Percentiles rank a stretch among this genome's conserved stretches.
Conservation (phyloP, 2,888 invertebrate genomes). For the Aphelenchoides bicaudatus region DNA sequence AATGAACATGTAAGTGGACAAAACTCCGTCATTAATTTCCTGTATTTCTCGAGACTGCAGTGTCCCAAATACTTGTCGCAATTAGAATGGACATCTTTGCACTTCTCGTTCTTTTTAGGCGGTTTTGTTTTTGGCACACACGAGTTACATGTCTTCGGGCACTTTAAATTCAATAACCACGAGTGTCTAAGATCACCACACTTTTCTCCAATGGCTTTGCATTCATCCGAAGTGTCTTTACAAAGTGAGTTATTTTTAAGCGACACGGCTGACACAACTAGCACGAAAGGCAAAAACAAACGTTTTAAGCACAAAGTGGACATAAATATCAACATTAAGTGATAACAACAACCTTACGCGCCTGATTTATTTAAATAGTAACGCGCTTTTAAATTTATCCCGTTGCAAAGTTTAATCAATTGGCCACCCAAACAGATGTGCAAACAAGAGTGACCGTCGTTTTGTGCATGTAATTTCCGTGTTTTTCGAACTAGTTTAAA, state of each 20-base stretch:
- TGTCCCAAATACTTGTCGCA: background rate
- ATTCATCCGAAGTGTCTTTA: slow-evolving; percentile 1
- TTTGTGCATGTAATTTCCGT: too few relatives aligned
- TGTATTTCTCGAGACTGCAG: background rate
- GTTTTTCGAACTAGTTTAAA: too few relatives aligned
- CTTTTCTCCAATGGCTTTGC: background rate
- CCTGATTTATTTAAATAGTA: too few relatives aligned
- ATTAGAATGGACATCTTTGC: background rate
- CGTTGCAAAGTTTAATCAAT: slow-evolving; percentile 3
- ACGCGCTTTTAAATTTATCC: too few relatives aligned
- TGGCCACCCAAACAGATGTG: background rate
- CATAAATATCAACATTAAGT: too few relatives aligned
- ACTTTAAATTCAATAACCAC: slow-evolving; percentile 1
- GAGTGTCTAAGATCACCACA: background rate
- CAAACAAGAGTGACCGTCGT: slow-evolving; percentile 2
- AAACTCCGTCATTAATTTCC: background rate
- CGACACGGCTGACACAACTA: background rate
- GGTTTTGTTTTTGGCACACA: background rate
- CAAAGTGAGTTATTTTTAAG: too few relatives aligned
- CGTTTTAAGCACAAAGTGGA: background rate
- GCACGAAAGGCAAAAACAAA: background rate
- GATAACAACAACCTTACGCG: too few relatives aligned
- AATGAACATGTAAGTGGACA: background rate
- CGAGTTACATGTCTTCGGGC: background rate
- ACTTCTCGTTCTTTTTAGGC: background rate